Evolutionary conservation across 1,140 invertebrate species (phyloP).

Genomic region (Drosophila rufa): DNA sequence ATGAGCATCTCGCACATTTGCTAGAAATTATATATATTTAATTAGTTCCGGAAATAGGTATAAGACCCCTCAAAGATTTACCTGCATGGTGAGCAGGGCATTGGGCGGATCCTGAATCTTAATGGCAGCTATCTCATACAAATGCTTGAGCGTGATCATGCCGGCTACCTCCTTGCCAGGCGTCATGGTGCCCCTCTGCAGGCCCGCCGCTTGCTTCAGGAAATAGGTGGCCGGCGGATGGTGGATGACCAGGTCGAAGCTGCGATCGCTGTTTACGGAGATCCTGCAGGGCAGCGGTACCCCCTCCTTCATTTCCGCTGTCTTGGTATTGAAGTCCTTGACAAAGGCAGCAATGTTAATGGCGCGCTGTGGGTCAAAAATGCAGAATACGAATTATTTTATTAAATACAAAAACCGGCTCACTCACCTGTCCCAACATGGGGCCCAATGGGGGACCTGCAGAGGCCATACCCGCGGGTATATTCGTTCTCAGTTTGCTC

Average conservation of each 20-base stretch:
- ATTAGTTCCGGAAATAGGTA: too few relatives aligned
- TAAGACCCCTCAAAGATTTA: slow-evolving; percentile 3
- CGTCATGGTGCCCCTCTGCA: slow-evolving; percentile 92
- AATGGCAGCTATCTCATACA: slow-evolving; percentile 99
- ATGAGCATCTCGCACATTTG: slow-evolving; percentile 93
- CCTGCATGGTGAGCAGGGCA: slow-evolving; percentile 86
- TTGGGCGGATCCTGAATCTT: slow-evolving; percentile 94
- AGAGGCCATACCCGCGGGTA: slow-evolving; percentile 94
- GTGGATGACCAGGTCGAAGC: slow-evolving; percentile 93
- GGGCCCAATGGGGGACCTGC: slow-evolving; percentile 96
- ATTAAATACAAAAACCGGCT: background rate
- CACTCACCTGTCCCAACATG: slow-evolving; percentile 93
- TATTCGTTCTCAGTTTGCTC: slow-evolving; percentile 90
- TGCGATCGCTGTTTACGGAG: slow-evolving; percentile 93
- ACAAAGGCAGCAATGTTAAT: slow-evolving; percentile 98
- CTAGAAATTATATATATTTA: slow-evolving; percentile 86
- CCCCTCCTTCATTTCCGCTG: slow-evolving; percentile 96
- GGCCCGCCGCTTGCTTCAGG: slow-evolving; percentile 97
- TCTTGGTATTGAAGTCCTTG: slow-evolving; percentile 99
- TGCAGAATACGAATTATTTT: slow-evolving; percentile 5
- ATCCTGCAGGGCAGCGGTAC: slow-evolving; percentile 94
- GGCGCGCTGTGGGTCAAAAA: slow-evolving; percentile 89
- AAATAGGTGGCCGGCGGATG: slow-evolving; percentile 95
- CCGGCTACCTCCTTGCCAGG: slow-evolving; percentile 93
- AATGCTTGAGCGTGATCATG: slow-evolving; percentile 97